phyloP scores from a whole-genome alignment of 2,113 vertebrate genomes.

The Anarhynchus alexandrinus region DNA sequence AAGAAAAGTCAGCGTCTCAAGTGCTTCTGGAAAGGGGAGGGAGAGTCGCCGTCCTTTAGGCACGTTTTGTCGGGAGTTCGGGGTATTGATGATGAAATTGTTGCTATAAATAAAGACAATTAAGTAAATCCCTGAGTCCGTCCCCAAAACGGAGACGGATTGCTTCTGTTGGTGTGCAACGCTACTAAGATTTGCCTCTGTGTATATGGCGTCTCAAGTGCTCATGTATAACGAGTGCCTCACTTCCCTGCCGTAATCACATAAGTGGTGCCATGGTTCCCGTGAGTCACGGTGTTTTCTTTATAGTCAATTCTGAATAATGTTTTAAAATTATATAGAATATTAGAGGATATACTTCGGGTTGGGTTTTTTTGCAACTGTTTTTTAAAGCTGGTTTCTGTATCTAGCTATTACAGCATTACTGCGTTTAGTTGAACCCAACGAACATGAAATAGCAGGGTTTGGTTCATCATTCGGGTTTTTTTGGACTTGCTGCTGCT shows the following conservation, averaged over 20 bases:
- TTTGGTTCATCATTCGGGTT: background rate
- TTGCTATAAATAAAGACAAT: background rate
- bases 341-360: background rate
- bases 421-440: background rate
- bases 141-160: background rate
- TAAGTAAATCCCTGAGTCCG: background rate
- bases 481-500: background rate
- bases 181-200: background rate
- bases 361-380: accelerated
- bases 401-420: background rate
- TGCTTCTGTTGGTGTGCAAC: background rate
- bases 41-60: background rate
- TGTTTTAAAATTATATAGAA: background rate
- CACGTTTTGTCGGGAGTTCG: background rate
- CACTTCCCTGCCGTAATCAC: background rate
- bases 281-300: background rate
- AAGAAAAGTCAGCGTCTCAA: background rate
- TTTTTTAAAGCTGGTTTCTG: background rate
- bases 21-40: background rate
- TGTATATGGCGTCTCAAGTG: background rate
- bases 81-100: background rate
- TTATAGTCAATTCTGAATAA: background rate
- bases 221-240: background rate
- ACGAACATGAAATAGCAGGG: background rate
- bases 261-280: background rate